A percentile compares a stretch with the other conserved stretches of the same genome.
These are phyloP conservation scores for Nicator chloris DNA, from an alignment of 2,113 vertebrate genomes.

Conservation along the genomic window DNA sequence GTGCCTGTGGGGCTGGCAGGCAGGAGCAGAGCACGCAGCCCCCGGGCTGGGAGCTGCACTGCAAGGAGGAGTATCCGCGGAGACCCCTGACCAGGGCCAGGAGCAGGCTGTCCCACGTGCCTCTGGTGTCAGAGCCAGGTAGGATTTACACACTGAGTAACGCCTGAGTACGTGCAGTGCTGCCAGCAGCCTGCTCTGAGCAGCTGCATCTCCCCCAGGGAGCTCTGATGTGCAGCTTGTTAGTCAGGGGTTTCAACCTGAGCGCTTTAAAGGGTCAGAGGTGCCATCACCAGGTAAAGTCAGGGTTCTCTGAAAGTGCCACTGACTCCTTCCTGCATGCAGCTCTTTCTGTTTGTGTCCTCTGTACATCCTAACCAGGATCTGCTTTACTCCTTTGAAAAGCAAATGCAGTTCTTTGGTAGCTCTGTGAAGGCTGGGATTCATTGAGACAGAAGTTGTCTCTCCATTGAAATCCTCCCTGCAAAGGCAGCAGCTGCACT, in stretches of 20 bases:
- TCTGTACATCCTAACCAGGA: neutral
- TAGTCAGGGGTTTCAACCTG: neutral
- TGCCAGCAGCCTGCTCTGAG: neutral
- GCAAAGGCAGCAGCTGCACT: neutral
- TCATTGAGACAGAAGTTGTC: neutral
- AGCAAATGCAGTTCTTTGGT: neutral
- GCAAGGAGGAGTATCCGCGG: constrained; percentile 79
- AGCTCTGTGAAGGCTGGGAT: constrained; percentile 14
- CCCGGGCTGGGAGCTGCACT: constrained; percentile 57
- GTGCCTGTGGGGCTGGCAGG: constrained; percentile 54
- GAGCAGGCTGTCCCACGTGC: constrained; percentile 85
- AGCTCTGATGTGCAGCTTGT: neutral
- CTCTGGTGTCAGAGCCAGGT: constrained; percentile 90
- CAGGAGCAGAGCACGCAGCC: constrained; percentile 63
- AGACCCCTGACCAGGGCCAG: constrained; percentile 91
- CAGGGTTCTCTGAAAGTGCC: neutral
- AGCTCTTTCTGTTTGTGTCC: neutral
- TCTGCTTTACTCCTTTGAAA: neutral
- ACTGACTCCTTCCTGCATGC: neutral
- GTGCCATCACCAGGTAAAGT: neutral
- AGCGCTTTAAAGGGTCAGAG: neutral
- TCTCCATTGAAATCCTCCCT: neutral
- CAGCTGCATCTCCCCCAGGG: neutral
- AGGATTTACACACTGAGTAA: neutral
- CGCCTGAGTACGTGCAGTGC: neutral